phyloP scores from a whole-genome alignment of 2,797 vertebrate species.

The Argyrosomus regius region DNA sequence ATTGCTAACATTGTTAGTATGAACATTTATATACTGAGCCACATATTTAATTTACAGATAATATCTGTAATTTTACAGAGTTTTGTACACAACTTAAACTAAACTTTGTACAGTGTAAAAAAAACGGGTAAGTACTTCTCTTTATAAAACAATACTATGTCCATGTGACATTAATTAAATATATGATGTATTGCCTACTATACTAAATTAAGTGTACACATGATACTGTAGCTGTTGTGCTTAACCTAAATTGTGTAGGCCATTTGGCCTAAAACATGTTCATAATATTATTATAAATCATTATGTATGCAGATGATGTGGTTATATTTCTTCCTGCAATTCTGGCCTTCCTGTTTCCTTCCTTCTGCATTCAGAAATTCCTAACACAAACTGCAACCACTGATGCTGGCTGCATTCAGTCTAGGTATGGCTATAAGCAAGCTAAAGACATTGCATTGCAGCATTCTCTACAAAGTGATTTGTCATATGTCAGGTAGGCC shows the following conservation, averaged over 20 bases:
- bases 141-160: background rate
- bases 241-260: background rate
- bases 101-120: too few relatives aligned
- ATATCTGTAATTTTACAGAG: too few relatives aligned
- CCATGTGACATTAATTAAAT: background rate
- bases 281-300: background rate
- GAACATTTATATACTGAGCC: too few relatives aligned
- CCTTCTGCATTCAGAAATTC: background rate
- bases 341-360: background rate
- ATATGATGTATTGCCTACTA: background rate
- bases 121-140: background rate
- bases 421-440: background rate
- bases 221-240: background rate
- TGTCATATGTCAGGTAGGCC: background rate
- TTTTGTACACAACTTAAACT: too few relatives aligned
- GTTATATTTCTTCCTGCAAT: background rate
- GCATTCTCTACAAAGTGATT: background rate
- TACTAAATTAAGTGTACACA: background rate
- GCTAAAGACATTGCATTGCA: background rate
- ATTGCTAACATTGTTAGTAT: too few relatives aligned
- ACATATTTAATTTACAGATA: too few relatives aligned
- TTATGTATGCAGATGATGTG: constrained; percentile 5
- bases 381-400: background rate
- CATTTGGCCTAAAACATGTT: background rate
- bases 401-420: background rate